Percentiles rank a stretch among this genome's conserved stretches.
Evolutionary conservation across 1,140 invertebrate genomes (phyloP).

Genomic region (Hyphantria cunea): DNA sequence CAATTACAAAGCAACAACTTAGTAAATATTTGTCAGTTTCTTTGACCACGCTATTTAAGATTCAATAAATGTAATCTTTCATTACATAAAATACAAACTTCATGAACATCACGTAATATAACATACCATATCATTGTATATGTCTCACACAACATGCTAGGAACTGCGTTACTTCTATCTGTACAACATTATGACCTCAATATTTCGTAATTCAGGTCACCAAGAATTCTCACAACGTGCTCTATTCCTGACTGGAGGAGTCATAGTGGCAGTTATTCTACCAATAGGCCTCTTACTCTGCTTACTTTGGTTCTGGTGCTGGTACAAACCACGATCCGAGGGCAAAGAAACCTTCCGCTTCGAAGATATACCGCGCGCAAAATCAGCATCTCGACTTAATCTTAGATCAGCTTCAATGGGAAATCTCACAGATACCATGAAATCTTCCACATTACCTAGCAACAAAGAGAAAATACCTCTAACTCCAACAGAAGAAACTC

Average conservation of each 20-base stretch:
- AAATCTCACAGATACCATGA: slow-evolving; percentile 78
- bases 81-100: too few species aligned
- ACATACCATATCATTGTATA: too few species aligned
- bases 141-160: too few species aligned
- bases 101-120: too few species aligned
- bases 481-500: slow-evolving; percentile 65
- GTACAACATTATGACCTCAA: too few species aligned
- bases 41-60: too few species aligned
- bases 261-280: slow-evolving; percentile 89
- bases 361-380: slow-evolving; percentile 74
- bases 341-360: slow-evolving; percentile 75
- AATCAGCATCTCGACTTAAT: slow-evolving; percentile 82
- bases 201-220: slow-evolving; percentile 73
- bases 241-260: slow-evolving; percentile 85
- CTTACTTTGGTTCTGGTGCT: slow-evolving; percentile 85
- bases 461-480: slow-evolving; percentile 61
- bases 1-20: too few species aligned
- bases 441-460: slow-evolving; percentile 67
- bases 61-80: too few species aligned
- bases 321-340: slow-evolving; percentile 69
- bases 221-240: slow-evolving; percentile 83
- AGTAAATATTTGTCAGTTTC: too few species aligned
- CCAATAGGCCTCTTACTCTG: slow-evolving; percentile 89
- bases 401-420: slow-evolving; percentile 79
- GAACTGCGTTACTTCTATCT: too few species aligned